Base-by-base conservation (phyloP, 2,888 invertebrate species). In the Oligia fasciuncula region DNA sequence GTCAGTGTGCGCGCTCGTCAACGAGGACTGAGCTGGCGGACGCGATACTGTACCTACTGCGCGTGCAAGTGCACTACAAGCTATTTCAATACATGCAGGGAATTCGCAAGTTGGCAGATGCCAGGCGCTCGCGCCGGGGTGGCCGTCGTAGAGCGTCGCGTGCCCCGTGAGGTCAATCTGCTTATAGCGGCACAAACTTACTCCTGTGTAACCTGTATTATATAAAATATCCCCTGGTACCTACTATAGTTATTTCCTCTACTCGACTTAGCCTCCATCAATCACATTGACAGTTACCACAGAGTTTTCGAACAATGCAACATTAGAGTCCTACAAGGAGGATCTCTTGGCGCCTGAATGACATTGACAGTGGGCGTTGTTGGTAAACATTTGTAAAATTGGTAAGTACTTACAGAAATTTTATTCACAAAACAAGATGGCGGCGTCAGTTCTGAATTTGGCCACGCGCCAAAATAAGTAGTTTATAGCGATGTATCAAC, bases 51-150 rank as follows among this genome's bases (percentile, higher is more conserved):
- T 90, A 90, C 91, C 91, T 90, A 91, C 91, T 88, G 83, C 85
- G 92, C 91, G 90, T 90, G 91, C 92, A 93, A 92, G 92, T 94
- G 93, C 93, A 93, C 91, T 94, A 91, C 91, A 93, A 92, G 95
- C 95, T 96, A 96, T 96, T 96, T 96, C 94, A 95, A 95, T 95
- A 93, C 95, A 94, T 91, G 93, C 90, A 93, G 91, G 89, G 94
- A 95, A 96, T 96, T 95, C 91, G 95, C 95, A 93, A 95, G 92
- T 95, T 93, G 90, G 93, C 94, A 92, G 92, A 96, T 95, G 95
- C 93, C 92, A 76, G 67, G 54, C 76, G 77, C 77, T 69, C 76
- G 79, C 77, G 85, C 84, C 83, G 88, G 87, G 91, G 89, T 91
- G 90, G 79, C 78, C 83, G 73, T 79, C 84, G 85, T 79, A 81